Base-by-base conservation (phyloP, 2,888 invertebrate genomes). In the Athetis lepigone region DNA sequence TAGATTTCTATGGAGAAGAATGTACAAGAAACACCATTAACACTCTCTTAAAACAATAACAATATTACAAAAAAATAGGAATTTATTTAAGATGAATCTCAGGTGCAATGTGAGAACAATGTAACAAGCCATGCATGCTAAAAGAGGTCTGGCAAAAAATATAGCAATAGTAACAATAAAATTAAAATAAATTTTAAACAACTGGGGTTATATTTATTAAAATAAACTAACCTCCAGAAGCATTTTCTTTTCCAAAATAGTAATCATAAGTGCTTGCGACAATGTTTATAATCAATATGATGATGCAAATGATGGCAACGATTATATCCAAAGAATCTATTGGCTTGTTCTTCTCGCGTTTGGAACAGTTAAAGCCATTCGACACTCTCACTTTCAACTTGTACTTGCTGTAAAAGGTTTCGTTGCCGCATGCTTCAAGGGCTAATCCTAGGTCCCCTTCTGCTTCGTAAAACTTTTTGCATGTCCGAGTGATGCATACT, bases 401-500 rank as follows among this genome's bases (percentile, higher is more conserved):
- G 42, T 80, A 67, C 18, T 59, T 25, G 1, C 49, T 45, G 45
- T 63, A 63, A 9, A 76, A 9, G 2, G 74, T 60, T 52, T 80
- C 58, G 37, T 80, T 80, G 6, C 67, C 50, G 66, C 82, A 81
- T 63, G 70, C 73, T 51, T 75, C 75, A 61, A 75, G 68, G 67
- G 43, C 46, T n/a, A 9, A 40, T 37, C 11, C 50, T 67, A 59
- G 59, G 64, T 76, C 66, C 76, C 25, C 33, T 66, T 79, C 68
- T 58, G 69, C 72, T 40, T 81, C 45, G 50, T 84, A 73, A 43
- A 81, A 85, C 25, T 69, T 50, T 65, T 81, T 83, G 70, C 94
- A 94, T 16, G 88, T 84, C 13, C 62, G 77, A n/a, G 88, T 89
- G 2, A 92, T 81, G 69, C 94, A 94, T 2, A 92, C 79, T 0